Percentiles rank a stretch among this genome's conserved stretches.
Conservation (phyloP, 2,113 vertebrate species). For the Gambusia affinis region DNA sequence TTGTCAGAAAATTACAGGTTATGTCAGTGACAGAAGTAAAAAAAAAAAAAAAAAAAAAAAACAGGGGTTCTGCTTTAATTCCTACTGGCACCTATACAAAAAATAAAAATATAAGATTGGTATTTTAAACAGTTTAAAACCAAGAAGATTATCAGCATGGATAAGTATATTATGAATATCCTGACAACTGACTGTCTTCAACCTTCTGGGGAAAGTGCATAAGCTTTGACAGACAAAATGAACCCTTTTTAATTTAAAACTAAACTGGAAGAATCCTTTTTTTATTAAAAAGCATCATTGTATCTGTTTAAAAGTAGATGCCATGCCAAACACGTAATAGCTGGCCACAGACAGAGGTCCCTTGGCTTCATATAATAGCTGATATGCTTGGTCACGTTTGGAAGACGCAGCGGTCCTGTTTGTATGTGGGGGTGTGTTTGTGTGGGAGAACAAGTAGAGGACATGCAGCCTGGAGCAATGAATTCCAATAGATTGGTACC, state of each 20-base stretch:
- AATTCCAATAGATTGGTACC: constrained; percentile 59
- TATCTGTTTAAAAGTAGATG: constrained; percentile 2
- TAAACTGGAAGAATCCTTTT: not conserved
- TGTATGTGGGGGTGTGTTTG: constrained; percentile 37
- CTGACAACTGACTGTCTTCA: not conserved
- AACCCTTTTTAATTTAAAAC: not conserved
- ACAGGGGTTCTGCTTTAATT: not conserved
- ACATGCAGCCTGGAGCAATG: constrained; percentile 63
- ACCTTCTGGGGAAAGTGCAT: not conserved
- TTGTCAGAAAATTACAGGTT: not conserved
- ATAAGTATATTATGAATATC: not conserved
- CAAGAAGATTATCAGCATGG: not conserved
- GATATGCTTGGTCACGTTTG: constrained; percentile 65
- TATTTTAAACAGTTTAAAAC: not conserved
- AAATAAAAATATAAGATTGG: not conserved
- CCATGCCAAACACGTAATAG: constrained; percentile 7
- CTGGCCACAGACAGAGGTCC: constrained; percentile 16
- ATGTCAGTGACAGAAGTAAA: not conserved
- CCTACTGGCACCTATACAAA: not conserved
- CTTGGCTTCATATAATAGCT: constrained; percentile 46
- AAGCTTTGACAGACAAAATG: not conserved
- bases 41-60: not conserved
- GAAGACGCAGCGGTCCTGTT: constrained; percentile 42
- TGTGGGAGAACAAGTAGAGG: constrained; percentile 62
- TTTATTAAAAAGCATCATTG: not conserved